Evolutionary conservation across 2,113 vertebrate species (phyloP).

Genomic region (Gallinago undulata): DNA sequence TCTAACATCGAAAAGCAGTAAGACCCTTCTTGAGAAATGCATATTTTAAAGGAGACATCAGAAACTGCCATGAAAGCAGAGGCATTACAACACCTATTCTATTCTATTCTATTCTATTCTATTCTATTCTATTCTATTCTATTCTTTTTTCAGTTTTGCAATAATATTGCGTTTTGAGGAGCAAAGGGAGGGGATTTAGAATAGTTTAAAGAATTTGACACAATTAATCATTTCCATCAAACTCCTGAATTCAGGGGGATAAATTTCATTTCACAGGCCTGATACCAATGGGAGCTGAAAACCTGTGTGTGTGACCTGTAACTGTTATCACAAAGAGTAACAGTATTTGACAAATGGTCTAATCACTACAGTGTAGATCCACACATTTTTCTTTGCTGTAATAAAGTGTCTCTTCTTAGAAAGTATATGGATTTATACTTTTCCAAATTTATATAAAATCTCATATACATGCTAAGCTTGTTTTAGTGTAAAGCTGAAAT

Average conservation of each 20-base stretch:
- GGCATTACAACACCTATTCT: not conserved
- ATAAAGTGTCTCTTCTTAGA: constrained; percentile 70
- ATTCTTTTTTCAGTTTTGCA: not conserved
- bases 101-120: not conserved
- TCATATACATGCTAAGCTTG: not conserved
- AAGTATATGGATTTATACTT: constrained; percentile 64
- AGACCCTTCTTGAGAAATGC: not conserved
- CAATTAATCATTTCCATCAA: constrained; percentile 17
- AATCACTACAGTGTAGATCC: constrained; percentile 62
- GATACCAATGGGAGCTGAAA: constrained; percentile 39
- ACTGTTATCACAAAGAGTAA: constrained; percentile 58
- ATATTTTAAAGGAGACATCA: not conserved
- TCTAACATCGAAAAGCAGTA: not conserved
- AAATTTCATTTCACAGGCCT: constrained; percentile 18
- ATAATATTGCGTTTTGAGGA: not conserved
- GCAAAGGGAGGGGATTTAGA: not conserved
- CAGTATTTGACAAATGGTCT: constrained; percentile 71
- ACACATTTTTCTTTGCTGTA: constrained; percentile 74
- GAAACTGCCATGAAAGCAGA: not conserved
- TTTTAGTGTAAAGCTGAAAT: constrained; percentile 30
- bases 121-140: not conserved
- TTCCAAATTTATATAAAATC: constrained; percentile 54
- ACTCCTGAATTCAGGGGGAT: constrained; percentile 5
- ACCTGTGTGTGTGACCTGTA: constrained; percentile 53
- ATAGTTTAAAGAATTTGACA: constrained; percentile 30